Percentiles rank a stretch among this genome's conserved stretches.
Conservation (phyloP, 2,888 invertebrate species). For the Vandiemenella viatica region DNA sequence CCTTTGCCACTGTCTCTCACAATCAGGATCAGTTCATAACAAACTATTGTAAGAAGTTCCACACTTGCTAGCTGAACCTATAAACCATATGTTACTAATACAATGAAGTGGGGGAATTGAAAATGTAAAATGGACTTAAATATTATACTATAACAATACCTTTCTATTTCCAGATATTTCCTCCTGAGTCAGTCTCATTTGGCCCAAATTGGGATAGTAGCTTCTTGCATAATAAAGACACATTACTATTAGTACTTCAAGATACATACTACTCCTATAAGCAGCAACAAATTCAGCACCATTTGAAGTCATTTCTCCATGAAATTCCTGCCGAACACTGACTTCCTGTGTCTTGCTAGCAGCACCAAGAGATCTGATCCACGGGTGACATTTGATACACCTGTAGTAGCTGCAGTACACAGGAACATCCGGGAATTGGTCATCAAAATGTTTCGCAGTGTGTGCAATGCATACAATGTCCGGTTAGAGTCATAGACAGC, state of each 20-base stretch:
- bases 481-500: constrained; percentile 62
- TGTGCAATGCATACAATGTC: constrained; percentile 56
- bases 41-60: constrained; percentile 54
- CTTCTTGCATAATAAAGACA: constrained; percentile 69
- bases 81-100: constrained; percentile 6
- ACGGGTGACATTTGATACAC: constrained; percentile 38
- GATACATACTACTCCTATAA: constrained; percentile 61
- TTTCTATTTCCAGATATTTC: constrained; percentile 59
- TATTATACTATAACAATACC: constrained; percentile 20
- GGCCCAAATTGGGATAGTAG: constrained; percentile 57
- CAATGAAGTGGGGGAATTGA: constrained; percentile 1
- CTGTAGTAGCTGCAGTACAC: constrained; percentile 60
- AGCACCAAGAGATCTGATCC: constrained; percentile 41
- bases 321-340: constrained; percentile 53
- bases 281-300: constrained; percentile 44
- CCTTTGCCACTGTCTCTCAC: constrained; percentile 62
- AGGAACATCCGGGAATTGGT: constrained; percentile 58
- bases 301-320: constrained; percentile 36
- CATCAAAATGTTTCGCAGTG: constrained; percentile 52
- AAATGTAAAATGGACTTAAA: not conserved
- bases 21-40: constrained; percentile 54
- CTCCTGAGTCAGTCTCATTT: constrained; percentile 44
- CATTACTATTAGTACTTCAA: constrained; percentile 59
- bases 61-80: constrained; percentile 60
- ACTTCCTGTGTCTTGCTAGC: constrained; percentile 60